Evolutionary conservation across 1,140 invertebrate species (phyloP).

Genomic region (Drosophila rhopaloa): DNA sequence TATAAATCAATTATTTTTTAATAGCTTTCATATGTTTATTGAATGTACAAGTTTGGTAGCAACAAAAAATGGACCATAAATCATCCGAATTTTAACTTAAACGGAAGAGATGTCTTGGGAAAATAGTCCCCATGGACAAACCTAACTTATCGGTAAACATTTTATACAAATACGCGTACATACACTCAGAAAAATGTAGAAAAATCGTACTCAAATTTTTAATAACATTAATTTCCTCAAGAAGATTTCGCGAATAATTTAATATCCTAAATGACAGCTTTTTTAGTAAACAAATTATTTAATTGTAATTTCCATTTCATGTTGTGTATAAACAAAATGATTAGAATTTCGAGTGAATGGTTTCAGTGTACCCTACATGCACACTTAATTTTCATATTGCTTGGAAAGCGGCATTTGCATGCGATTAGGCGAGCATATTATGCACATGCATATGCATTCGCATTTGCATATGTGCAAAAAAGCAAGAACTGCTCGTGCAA

Average conservation of each 20-base stretch:
- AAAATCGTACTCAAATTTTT: too few relatives aligned
- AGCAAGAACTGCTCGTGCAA: not conserved
- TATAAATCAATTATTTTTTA: not conserved
- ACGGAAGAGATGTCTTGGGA: not conserved
- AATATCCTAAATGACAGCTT: too few relatives aligned
- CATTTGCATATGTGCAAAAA: constrained; percentile 24
- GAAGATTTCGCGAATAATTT: too few relatives aligned
- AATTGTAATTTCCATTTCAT: too few relatives aligned
- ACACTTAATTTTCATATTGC: not conserved
- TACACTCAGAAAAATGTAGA: not conserved
- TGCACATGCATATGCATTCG: constrained; percentile 33
- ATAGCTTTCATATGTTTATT: not conserved
- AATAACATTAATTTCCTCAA: too few relatives aligned
- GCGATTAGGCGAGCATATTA: constrained; percentile 56
- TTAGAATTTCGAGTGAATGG: too few relatives aligned
- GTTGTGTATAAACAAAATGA: too few relatives aligned
- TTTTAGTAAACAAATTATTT: too few relatives aligned
- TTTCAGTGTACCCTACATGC: not conserved
- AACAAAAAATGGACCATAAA: not conserved
- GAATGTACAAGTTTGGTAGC: too few relatives aligned
- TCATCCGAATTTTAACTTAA: not conserved
- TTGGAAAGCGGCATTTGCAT: constrained; percentile 47
- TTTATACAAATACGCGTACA: not conserved
- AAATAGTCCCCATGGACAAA: not conserved
- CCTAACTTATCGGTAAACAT: constrained; percentile 21